Evolutionary conservation across 2,888 invertebrate genomes (phyloP), one percentile per base, ranked within the genome.

Genomic region (Ectobius pallidus): DNA sequence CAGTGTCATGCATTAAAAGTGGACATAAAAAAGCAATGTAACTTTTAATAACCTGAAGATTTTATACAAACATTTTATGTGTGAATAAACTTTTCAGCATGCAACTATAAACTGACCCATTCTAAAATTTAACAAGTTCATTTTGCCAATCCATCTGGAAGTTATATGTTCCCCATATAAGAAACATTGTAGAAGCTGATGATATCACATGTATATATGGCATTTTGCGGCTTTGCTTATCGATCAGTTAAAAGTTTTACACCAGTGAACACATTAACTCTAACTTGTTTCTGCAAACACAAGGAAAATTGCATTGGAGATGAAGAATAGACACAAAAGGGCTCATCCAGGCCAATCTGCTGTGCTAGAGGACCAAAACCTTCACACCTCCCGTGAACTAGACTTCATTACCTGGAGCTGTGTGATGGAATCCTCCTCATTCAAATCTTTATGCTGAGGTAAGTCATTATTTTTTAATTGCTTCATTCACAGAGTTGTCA

Each of bases 361-460:
- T 20, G 14, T 69, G 30, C 63, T 30, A 52, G 52, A 55, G 16
- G 20, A 34, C 30, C 68, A 27, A n/a, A 27, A 58, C 44, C 18
- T 55, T 32, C 25, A 18, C 32, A 74, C 74, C 18, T 74, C 72
- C 55, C 74, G 74, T 74, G 74, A 74, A 58, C 74, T 72, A 46
- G 69, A 22, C 32, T 22, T 25, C 27, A 20, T 14, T 16, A 27
- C 25, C 70, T 30, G n/a, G 18, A 39, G 61, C 68, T 52, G 42
- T 25, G 11, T 39, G 25, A 22, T 63, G 39, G 22, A 34, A 52
- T 44, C 63, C 65, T 65, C 32, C n/a, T 32, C 55, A 16, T 65
- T 62, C 46, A 25, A 58, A 7, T 46, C 42, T 70, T 39, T 55
- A 69, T 74, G 70, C 55, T 74, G 72, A 74, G 74, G 74, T 74